These are phyloP conservation scores for Lepus europaeus DNA, from an alignment of 2,113 vertebrate species.

Conservation along the genomic window DNA sequence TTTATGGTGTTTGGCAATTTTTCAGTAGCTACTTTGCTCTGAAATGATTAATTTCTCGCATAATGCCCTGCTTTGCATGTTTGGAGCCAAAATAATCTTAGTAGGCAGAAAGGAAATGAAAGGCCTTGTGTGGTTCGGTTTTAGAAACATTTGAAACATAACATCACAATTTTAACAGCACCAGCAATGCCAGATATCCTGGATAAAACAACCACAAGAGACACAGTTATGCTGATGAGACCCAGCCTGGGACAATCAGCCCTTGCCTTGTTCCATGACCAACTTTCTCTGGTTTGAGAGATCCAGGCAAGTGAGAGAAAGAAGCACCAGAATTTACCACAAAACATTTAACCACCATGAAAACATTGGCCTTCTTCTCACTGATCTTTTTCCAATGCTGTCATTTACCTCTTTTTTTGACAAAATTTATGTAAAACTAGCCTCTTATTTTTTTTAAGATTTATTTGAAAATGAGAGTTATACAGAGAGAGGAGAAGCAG, in stretches of 20 bases:
- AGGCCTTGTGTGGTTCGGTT: constrained; percentile 85
- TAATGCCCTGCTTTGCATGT: constrained; percentile 86
- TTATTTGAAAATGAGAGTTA: too few relatives aligned
- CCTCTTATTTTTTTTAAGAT: background rate
- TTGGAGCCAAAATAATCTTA: constrained; percentile 87
- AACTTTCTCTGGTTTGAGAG: constrained; percentile 61
- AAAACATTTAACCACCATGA: background rate
- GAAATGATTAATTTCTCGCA: constrained; percentile 91
- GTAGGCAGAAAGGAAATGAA: constrained; percentile 86
- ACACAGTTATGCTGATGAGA: constrained; percentile 75
- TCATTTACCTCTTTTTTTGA: background rate
- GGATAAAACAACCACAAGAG: constrained; percentile 77
- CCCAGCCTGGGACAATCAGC: constrained; percentile 61
- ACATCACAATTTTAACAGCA: constrained; percentile 87
- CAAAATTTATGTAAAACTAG: background rate
- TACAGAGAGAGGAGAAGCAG: too few relatives aligned
- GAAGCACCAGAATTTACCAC: constrained; percentile 1
- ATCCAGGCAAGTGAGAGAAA: constrained; percentile 28
- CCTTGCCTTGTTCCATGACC: constrained; percentile 48
- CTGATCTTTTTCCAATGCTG: background rate
- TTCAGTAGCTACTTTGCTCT: constrained; percentile 90
- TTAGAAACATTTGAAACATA: constrained; percentile 90
- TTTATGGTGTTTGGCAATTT: constrained; percentile 91
- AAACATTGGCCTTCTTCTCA: background rate
- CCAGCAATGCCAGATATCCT: constrained; percentile 78